phyloP scores from a whole-genome alignment of 1,140 invertebrate genomes.

The Triops longicaudatus region DNA sequence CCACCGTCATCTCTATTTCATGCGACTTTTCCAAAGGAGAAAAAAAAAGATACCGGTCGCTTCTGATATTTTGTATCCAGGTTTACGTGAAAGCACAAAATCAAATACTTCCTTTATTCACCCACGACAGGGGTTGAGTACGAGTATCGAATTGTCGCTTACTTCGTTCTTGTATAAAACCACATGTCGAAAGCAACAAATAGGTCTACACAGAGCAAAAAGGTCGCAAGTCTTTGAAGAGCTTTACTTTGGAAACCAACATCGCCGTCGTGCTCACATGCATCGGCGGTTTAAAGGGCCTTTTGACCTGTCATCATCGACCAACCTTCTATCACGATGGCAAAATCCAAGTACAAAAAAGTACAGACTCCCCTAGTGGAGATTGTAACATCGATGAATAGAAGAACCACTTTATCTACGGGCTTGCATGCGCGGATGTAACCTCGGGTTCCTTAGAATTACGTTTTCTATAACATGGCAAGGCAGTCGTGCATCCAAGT shows the following conservation, averaged over 20 bases:
- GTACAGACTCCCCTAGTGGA: background rate
- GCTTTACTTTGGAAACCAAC: background rate
- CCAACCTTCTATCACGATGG: constrained; percentile 5
- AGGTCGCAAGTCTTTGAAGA: background rate
- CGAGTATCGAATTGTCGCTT: background rate
- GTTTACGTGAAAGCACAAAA: background rate
- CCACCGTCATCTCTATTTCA: background rate
- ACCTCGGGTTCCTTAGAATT: background rate
- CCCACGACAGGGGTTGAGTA: too few species aligned
- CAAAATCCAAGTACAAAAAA: background rate
- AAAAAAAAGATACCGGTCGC: too few species aligned
- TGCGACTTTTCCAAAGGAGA: background rate
- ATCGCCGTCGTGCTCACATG: background rate
- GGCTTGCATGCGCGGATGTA: background rate
- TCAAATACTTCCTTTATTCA: too few species aligned
- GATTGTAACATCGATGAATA: background rate
- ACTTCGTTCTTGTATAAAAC: constrained; percentile 10
- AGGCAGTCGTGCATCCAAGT: background rate
- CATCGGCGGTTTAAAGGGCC: background rate
- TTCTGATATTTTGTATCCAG: background rate
- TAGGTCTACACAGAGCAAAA: background rate
- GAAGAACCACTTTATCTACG: background rate
- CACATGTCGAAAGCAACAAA: background rate
- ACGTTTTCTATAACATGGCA: background rate
- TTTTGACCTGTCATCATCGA: constrained; percentile 7